Conservation (phyloP, 1,140 invertebrate genomes). For the Platyura marginata region DNA sequence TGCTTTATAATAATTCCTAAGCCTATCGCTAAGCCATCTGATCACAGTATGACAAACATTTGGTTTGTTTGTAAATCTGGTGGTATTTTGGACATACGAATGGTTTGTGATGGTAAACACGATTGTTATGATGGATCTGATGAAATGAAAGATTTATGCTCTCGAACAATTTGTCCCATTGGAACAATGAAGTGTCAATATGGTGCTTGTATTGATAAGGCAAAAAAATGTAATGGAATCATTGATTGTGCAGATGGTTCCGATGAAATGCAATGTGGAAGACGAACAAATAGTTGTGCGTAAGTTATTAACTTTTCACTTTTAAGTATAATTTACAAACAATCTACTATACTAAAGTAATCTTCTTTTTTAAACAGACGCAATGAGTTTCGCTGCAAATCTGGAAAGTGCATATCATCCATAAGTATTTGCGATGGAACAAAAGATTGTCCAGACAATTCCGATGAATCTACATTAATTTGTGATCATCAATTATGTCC, state of each 20-base stretch:
- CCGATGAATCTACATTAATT: neutral
- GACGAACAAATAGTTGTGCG: neutral
- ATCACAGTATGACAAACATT: too few relatives aligned
- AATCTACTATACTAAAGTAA: too few relatives aligned
- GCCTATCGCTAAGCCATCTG: too few relatives aligned
- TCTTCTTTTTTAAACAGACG: neutral
- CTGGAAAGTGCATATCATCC: neutral
- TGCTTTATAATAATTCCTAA: too few relatives aligned
- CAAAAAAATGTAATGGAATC: neutral
- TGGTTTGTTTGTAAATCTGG: neutral
- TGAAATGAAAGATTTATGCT: neutral
- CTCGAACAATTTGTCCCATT: neutral
- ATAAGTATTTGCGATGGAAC: neutral
- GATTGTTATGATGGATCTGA: neutral
- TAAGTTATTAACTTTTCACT: too few relatives aligned
- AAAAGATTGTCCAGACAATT: neutral
- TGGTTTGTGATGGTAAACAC: neutral
- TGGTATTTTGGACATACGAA: neutral
- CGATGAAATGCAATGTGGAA: neutral
- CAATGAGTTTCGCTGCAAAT: neutral
- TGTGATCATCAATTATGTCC: constrained; percentile 1
- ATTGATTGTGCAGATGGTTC: neutral
- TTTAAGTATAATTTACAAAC: too few relatives aligned
- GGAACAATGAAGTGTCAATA: neutral
- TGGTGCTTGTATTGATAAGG: neutral